These are phyloP conservation scores for Pollimyrus isidori DNA, from an alignment of 2,113 vertebrate genomes.

Conservation along the genomic window DNA sequence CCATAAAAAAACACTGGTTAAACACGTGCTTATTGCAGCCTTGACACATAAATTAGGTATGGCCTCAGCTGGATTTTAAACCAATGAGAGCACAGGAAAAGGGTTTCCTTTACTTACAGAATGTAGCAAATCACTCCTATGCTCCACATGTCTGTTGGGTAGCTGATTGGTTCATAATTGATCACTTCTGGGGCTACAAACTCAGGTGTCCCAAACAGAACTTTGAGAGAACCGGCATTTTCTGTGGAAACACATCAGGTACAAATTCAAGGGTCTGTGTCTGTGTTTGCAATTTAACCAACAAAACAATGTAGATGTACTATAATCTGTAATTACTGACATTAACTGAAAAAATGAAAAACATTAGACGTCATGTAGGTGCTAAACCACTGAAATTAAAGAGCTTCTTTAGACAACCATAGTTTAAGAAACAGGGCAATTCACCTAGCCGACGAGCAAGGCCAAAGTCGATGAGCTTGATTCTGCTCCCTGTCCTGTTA, in stretches of 20 bases:
- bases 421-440: background rate
- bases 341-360: background rate
- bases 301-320: background rate
- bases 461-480: slow-evolving; percentile 98
- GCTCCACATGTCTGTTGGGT: slow-evolving; percentile 98
- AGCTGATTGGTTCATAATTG: slow-evolving; percentile 92
- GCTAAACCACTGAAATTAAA: background rate
- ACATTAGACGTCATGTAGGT: background rate
- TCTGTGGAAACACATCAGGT: slow-evolving; percentile 56
- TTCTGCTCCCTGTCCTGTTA: slow-evolving; percentile 90
- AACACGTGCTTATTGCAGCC: background rate
- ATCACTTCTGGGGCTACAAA: slow-evolving; percentile 98
- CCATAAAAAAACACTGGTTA: background rate
- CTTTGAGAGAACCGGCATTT: slow-evolving; percentile 84
- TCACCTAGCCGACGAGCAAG: slow-evolving; percentile 87
- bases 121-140: slow-evolving; percentile 99
- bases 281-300: background rate
- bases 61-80: background rate
- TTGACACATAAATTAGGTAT: background rate
- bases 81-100: background rate
- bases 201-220: slow-evolving; percentile 94
- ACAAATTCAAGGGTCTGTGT: background rate
- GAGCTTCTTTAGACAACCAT: background rate
- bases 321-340: background rate
- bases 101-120: slow-evolving; percentile 70